Evolutionary conservation across 2,797 vertebrate species (phyloP).

Genomic region (Siniperca obscura): DNA sequence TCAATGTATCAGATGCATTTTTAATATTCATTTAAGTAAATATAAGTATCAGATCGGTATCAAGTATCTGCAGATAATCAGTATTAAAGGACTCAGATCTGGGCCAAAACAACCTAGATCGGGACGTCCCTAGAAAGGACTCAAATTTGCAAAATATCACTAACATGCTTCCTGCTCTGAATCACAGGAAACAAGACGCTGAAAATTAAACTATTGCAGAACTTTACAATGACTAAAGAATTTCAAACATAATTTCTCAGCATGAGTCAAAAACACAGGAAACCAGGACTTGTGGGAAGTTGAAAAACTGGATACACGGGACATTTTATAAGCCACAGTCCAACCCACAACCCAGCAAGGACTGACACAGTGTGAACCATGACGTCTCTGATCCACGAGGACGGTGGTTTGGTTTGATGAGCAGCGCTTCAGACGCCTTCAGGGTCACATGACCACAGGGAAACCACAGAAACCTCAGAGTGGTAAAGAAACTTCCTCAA

Average conservation of each 20-base stretch:
- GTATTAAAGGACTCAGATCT: too few species aligned
- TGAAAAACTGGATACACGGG: too few species aligned
- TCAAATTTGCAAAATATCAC: not conserved
- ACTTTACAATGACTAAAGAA: too few species aligned
- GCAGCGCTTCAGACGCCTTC: not conserved
- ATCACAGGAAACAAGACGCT: not conserved
- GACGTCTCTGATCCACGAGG: not conserved
- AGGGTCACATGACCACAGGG: conserved; percentile 1
- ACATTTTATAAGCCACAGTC: too few species aligned
- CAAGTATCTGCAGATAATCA: too few species aligned
- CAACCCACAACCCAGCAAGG: not conserved
- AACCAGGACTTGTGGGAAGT: too few species aligned
- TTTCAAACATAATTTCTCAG: too few species aligned
- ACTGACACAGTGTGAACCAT: not conserved
- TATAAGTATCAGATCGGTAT: not conserved
- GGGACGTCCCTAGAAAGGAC: too few species aligned
- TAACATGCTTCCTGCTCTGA: not conserved
- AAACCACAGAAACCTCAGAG: not conserved
- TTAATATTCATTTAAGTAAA: not conserved
- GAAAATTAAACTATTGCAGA: not conserved
- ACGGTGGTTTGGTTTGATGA: not conserved
- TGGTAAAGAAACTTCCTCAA: not conserved
- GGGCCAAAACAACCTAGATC: too few species aligned
- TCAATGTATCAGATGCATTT: too few species aligned
- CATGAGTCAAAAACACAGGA: not conserved